Evolutionary conservation across 2,888 invertebrate species (phyloP), one percentile per base, ranked within the genome.

Genomic region (Sinhomidia bicolor): DNA sequence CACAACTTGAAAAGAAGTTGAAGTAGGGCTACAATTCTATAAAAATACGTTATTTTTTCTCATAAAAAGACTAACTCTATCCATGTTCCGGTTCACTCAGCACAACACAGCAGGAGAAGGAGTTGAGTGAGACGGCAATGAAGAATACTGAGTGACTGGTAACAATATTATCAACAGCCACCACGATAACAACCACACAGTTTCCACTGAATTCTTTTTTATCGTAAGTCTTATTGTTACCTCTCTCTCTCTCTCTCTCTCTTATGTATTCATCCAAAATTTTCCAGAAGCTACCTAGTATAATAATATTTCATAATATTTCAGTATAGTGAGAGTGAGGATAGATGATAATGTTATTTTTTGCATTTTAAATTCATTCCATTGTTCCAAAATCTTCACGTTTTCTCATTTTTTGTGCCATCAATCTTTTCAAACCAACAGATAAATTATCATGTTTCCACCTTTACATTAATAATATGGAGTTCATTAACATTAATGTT

Each of bases 81-180:
- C 29, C 20, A 20, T 85, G 71, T 85, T 85, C 79, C 44, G 29
- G 68, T 44, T 85, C 68, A 79, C 57, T 85, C 71, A 62, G 51
- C 68, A n/a, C n/a, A n/a, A 80, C 71, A 57, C 65, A 78, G 85
- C 78, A 23, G 85, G 78, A 51, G 85, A 54, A 26, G 51, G 68
- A 44, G 20, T 44, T 20, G 26, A 44, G 74, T 10, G 65, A 62
- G 51, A 12, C 9, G 65, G n/a, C n/a, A n/a, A 14, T 7, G 51
- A 32, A n/a, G 29, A 76, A 29, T 51, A 54, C 32, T 6, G 14
- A 29, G 47, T 26, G 51, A 76, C 76, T 80, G 54, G 85, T 80
- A 85, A 85, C 85, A 79, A 80, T 80, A 51, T 85, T 60, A 85
- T 85, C 85, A 85, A 85, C 85, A 26, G 17, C 78, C 78, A 41